Percentiles rank a stretch among this genome's conserved stretches.
Evolutionary conservation across 2,113 vertebrate species (phyloP).

Genomic region (Sander lucioperca): DNA sequence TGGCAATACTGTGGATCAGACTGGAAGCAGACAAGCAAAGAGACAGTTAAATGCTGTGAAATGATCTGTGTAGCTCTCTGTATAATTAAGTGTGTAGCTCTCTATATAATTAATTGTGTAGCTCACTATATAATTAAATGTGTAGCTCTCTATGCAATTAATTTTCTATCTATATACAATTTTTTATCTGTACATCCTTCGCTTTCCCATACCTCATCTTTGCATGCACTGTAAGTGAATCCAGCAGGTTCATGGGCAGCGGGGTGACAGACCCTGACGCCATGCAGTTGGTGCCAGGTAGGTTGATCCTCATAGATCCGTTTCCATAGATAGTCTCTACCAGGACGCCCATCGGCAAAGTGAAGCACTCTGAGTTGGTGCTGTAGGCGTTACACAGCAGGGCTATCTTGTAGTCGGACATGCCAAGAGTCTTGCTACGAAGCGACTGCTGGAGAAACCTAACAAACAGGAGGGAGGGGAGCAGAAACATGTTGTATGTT

Average conservation of each 20-base stretch:
- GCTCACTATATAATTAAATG: no score
- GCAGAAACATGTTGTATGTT: not conserved
- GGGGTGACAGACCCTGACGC: slow-evolving; percentile 95
- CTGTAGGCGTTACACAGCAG: slow-evolving; percentile 98
- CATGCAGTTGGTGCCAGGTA: slow-evolving; percentile 95
- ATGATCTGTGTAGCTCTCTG: not conserved
- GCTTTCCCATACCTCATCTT: slow-evolving; percentile 93
- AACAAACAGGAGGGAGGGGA: not conserved
- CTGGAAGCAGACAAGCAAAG: slow-evolving; percentile 71
- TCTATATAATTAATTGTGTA: no score
- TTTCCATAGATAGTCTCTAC: slow-evolving; percentile 99
- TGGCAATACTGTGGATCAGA: slow-evolving; percentile 98
- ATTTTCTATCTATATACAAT: no score
- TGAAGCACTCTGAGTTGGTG: slow-evolving; percentile 98
- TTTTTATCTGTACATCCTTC: not conserved
- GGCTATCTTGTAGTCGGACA: slow-evolving; percentile 99
- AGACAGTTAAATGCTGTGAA: not conserved
- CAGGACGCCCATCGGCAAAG: slow-evolving; percentile 96
- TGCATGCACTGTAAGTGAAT: slow-evolving; percentile 97
- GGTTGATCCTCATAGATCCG: slow-evolving; percentile 90
- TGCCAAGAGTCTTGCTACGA: slow-evolving; percentile 95
- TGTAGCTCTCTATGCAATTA: no score
- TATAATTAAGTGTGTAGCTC: no score
- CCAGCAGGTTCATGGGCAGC: slow-evolving; percentile 97
- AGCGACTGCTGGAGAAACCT: slow-evolving; percentile 98